Evolutionary conservation across 2,797 vertebrate genomes (phyloP).

Genomic region (Sebastes trivittatus): DNA sequence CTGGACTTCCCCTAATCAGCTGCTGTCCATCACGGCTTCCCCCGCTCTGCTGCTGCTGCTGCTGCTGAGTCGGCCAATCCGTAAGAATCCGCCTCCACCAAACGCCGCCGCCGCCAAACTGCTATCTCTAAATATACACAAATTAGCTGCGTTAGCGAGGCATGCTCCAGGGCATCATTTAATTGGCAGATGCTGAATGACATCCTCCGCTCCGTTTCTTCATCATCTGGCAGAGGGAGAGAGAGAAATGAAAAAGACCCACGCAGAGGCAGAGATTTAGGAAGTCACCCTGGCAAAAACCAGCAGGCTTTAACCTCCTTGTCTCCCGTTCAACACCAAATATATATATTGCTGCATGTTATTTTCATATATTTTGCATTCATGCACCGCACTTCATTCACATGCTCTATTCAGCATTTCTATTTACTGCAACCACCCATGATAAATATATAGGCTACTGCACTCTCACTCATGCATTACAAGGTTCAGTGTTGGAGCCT

Average conservation of each 20-base stretch:
- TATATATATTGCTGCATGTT: neutral
- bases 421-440: neutral
- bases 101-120: conserved; percentile 8
- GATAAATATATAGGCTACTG: neutral
- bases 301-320: conserved; percentile 7
- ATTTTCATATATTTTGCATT: conserved; percentile 16
- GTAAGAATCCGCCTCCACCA: conserved; percentile 16
- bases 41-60: conserved; percentile 31
- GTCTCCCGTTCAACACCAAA: neutral
- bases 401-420: neutral
- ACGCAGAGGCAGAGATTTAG: conserved; percentile 16
- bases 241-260: conserved; percentile 14
- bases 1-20: conserved; percentile 76
- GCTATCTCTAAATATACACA: conserved; percentile 66
- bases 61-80: conserved; percentile 42
- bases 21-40: conserved; percentile 71
- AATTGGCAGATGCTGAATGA: conserved; percentile 73
- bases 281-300: conserved; percentile 54
- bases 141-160: conserved; percentile 63
- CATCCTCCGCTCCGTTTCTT: conserved; percentile 34
- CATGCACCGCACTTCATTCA: neutral
- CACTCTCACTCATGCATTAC: neutral
- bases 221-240: conserved; percentile 28
- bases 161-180: conserved; percentile 76
- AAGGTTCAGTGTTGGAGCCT: neutral